Percentiles rank a stretch among this genome's conserved stretches.
These are phyloP conservation scores for Ylistrum balloti DNA, from an alignment of 1,140 invertebrate species.

Conservation along the genomic window DNA sequence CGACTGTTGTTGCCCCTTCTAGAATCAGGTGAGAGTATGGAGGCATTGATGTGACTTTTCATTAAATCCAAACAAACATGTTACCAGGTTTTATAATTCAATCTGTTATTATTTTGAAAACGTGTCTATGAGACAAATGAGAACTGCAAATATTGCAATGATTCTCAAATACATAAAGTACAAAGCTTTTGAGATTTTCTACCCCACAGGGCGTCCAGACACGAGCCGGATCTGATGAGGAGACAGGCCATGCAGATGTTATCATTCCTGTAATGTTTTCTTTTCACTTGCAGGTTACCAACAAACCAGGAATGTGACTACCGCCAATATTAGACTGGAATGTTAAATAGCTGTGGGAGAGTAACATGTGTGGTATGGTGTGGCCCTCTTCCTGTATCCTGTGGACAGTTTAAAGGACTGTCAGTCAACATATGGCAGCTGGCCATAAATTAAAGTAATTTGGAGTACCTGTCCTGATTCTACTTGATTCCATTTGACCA, in stretches of 20 bases:
- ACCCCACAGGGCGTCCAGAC: not conserved
- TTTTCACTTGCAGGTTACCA: constrained; percentile 14
- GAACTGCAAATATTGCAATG: not conserved
- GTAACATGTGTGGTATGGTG: not conserved
- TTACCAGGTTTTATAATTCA: too few species aligned
- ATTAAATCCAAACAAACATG: too few species aligned
- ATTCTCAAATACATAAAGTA: not conserved
- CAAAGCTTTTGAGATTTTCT: not conserved
- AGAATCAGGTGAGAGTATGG: too few species aligned
- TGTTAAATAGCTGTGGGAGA: not conserved
- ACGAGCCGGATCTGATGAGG: not conserved
- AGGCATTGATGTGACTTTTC: too few species aligned
- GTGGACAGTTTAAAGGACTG: not conserved
- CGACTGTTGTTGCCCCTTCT: too few species aligned
- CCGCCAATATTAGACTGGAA: not conserved
- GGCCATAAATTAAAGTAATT: not conserved
- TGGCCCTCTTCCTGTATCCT: not conserved
- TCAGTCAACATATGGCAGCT: not conserved
- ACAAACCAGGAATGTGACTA: not conserved
- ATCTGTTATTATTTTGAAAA: not conserved
- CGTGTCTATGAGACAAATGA: not conserved
- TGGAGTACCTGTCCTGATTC: not conserved
- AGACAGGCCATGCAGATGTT: not conserved
- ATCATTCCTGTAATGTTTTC: not conserved
- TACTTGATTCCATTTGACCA: too few species aligned